phyloP scores from a whole-genome alignment of 2,888 invertebrate genomes.

The Troides aeacus region DNA sequence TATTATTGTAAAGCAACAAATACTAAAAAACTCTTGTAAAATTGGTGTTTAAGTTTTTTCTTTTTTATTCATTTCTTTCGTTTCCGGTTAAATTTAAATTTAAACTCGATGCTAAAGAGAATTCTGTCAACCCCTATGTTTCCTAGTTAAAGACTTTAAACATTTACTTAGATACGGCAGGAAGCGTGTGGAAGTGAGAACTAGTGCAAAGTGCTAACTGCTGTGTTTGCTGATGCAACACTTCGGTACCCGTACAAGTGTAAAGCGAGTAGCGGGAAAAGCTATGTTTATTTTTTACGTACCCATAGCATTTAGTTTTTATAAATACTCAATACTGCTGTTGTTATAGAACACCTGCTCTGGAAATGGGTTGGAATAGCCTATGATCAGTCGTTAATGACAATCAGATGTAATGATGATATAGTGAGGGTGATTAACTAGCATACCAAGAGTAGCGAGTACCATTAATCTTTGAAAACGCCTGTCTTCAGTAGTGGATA shows the following conservation, averaged over 20 bases:
- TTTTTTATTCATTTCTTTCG: too few relatives aligned
- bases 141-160: slow-evolving; percentile 53
- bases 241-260: slow-evolving; percentile 32
- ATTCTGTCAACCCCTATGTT: slow-evolving; percentile 46
- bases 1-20: too few relatives aligned
- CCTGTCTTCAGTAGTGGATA: too few relatives aligned
- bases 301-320: background rate
- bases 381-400: too few relatives aligned
- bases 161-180: slow-evolving; percentile 51
- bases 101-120: background rate
- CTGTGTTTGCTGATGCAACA: slow-evolving; percentile 46
- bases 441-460: too few relatives aligned
- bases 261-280: slow-evolving; percentile 5
- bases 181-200: slow-evolving; percentile 38
- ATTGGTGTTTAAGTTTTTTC: too few relatives aligned
- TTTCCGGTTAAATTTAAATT: background rate
- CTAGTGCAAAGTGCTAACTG: slow-evolving; percentile 49
- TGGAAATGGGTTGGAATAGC: too few relatives aligned
- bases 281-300: background rate
- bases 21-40: too few relatives aligned
- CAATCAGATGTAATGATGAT: too few relatives aligned
- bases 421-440: too few relatives aligned
- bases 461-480: too few relatives aligned
- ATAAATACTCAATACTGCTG: background rate
- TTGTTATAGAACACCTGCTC: too few relatives aligned